These are phyloP conservation scores for Drosophila sucinea DNA, from an alignment of 1,140 invertebrate genomes.

Conservation along the genomic window DNA sequence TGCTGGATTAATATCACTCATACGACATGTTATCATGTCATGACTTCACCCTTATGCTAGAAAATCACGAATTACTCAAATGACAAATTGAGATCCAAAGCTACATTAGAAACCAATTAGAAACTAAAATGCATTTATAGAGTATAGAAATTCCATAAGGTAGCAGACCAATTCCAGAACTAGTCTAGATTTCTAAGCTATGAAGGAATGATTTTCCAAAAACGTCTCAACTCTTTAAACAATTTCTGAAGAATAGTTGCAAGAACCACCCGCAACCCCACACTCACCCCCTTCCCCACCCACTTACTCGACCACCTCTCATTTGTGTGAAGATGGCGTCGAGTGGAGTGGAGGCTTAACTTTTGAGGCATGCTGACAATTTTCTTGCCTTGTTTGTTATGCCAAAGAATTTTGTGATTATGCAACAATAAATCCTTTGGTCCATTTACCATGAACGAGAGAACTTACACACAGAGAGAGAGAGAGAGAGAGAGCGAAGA, in stretches of 20 bases:
- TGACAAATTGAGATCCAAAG: too few relatives aligned
- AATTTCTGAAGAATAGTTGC: neutral
- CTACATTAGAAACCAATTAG: too few relatives aligned
- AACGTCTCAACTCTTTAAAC: slow-evolving; percentile 8
- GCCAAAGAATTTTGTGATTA: slow-evolving; percentile 70
- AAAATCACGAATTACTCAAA: too few relatives aligned
- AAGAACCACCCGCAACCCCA: neutral
- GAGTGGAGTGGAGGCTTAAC: neutral
- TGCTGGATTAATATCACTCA: neutral
- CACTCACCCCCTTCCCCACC: neutral
- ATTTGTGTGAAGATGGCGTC: neutral
- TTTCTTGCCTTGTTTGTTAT: slow-evolving; percentile 67
- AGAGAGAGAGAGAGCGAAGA: neutral
- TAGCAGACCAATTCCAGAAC: neutral
- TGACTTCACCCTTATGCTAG: too few relatives aligned
- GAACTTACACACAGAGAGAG: neutral
- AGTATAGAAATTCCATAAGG: too few relatives aligned
- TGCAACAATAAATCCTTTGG: slow-evolving; percentile 77
- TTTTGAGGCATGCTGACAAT: slow-evolving; percentile 69
- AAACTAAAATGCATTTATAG: too few relatives aligned
- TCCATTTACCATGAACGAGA: slow-evolving; percentile 51
- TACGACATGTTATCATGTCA: neutral
- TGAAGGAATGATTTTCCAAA: neutral
- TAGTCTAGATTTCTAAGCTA: neutral
- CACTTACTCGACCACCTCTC: too few relatives aligned